Base-by-base conservation (phyloP, 1,140 invertebrate species). In the Dendrolimus kikuchii region DNA sequence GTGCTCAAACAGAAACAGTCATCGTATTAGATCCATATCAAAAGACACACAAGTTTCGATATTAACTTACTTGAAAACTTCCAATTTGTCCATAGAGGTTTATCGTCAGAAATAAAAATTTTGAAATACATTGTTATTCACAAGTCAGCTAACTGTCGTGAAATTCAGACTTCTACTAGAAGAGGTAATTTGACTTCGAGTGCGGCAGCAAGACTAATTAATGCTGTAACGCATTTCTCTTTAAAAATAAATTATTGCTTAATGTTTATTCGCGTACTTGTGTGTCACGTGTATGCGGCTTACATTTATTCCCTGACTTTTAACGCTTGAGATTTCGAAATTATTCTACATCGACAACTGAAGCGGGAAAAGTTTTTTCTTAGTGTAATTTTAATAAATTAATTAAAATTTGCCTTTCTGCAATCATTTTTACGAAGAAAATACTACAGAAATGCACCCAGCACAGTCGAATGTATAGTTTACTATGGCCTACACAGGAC, bases 1-100 rank as follows among this genome's bases (percentile, higher is more conserved):
- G 95, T 94, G 6, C 84, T 91, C 44, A 96, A 96, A 77, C 93
- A 95, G 68, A 91, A 91, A 58, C 62, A 75, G 9, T 77, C 84
- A 6, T 72, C 71, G 5, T 87, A 87, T 57, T 87, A 81, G 62
- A 57, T 58, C 38, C 10, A 44, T 52, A 53, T 49, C 40, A 37
- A 39, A 49, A 42, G 37, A 40, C 53, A 59, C 57, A 59, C 45
- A 10, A 47, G 38, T 51, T 38, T 38, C n/a, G 23, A 46, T 46
- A 6, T 37, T 38, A 4, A 23, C n/a, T 23, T 37, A 4, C 2
- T 37, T 8, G 6, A 4, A 46, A 5, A 37, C 4, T 7, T 38
- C 4, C 6, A 5, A n/a, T 9, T 46, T 46, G 46, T 46, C 2
- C 46, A 38, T 46, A 23, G 23, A 3, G 1, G 23, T 23, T 23